Conservation (phyloP, 2,888 invertebrate genomes). For the Callosobruchus maculatus region DNA sequence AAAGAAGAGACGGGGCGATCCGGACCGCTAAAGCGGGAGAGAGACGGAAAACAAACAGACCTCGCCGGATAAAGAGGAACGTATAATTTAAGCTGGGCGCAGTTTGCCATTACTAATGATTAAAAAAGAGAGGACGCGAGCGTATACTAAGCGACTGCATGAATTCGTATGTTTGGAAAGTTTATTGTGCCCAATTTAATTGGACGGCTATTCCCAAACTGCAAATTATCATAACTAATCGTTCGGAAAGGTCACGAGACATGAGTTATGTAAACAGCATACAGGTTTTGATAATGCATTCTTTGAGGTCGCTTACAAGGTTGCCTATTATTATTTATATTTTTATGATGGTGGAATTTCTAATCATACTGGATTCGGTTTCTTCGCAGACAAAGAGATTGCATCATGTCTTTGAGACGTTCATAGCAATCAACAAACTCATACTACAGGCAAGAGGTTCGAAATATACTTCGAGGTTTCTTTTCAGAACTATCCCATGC, state of each 20-base stretch:
- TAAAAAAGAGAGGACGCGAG: slow-evolving; percentile 18
- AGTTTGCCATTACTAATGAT: slow-evolving; percentile 34
- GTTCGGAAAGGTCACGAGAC: slow-evolving; percentile 4
- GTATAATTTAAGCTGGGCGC: slow-evolving; percentile 35
- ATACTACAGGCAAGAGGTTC: too few species aligned
- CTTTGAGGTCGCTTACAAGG: not conserved
- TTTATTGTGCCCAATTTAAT: not conserved
- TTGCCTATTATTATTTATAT: not conserved
- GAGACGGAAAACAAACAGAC: slow-evolving; percentile 20
- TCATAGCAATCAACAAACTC: too few species aligned
- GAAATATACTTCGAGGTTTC: too few species aligned
- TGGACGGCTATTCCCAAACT: slow-evolving; percentile 1
- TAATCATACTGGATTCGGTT: not conserved
- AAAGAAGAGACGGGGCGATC: slow-evolving; percentile 12
- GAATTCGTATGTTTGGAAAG: not conserved
- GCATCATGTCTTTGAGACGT: not conserved
- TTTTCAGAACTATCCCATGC: too few species aligned
- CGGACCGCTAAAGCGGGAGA: slow-evolving; percentile 15
- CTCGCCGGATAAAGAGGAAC: slow-evolving; percentile 27
- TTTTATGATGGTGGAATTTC: not conserved
- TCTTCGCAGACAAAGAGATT: not conserved
- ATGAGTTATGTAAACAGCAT: slow-evolving; percentile 5
- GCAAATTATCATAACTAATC: slow-evolving; percentile 11
- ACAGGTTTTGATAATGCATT: slow-evolving; percentile 3
- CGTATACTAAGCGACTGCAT: not conserved